phyloP scores from a whole-genome alignment of 1,140 invertebrate species.

The Daktulosphaira vitifoliae region DNA sequence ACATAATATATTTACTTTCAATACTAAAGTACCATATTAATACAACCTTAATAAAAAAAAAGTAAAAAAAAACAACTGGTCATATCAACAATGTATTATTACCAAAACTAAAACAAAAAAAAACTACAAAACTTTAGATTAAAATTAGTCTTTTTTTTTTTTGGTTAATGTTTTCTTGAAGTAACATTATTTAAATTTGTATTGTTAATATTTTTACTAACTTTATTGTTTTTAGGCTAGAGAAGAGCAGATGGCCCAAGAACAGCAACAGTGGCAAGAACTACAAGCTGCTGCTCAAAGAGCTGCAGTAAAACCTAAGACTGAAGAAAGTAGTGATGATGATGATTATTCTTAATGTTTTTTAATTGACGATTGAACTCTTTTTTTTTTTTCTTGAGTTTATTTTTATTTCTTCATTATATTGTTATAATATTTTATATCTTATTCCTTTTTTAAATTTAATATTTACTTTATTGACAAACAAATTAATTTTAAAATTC shows the following conservation, averaged over 20 bases:
- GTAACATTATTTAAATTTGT: neutral
- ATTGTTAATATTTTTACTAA: neutral
- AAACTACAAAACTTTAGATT: too few relatives aligned
- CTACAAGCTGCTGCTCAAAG: slow-evolving; percentile 71
- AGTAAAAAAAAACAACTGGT: too few relatives aligned
- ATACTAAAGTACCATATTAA: too few relatives aligned
- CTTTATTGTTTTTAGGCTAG: slow-evolving; percentile 53
- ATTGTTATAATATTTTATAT: too few relatives aligned
- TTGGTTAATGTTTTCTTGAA: neutral
- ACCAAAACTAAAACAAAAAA: too few relatives aligned
- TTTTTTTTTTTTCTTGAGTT: neutral
- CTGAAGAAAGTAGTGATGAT: slow-evolving; percentile 38
- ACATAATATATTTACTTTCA: too few relatives aligned
- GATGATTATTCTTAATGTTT: slow-evolving; percentile 35
- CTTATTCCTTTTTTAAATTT: neutral
- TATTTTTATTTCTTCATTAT: neutral
- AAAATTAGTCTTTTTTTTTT: too few relatives aligned
- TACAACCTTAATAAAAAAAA: too few relatives aligned
- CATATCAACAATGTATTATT: too few relatives aligned
- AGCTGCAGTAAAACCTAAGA: slow-evolving; percentile 47
- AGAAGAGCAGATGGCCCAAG: slow-evolving; percentile 76
- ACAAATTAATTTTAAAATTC: too few relatives aligned
- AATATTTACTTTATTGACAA: neutral
- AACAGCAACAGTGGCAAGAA: slow-evolving; percentile 81
- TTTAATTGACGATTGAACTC: neutral